These are phyloP conservation scores for Callipepla californica DNA, from an alignment of 2,113 vertebrate genomes.

Conservation along the genomic window DNA sequence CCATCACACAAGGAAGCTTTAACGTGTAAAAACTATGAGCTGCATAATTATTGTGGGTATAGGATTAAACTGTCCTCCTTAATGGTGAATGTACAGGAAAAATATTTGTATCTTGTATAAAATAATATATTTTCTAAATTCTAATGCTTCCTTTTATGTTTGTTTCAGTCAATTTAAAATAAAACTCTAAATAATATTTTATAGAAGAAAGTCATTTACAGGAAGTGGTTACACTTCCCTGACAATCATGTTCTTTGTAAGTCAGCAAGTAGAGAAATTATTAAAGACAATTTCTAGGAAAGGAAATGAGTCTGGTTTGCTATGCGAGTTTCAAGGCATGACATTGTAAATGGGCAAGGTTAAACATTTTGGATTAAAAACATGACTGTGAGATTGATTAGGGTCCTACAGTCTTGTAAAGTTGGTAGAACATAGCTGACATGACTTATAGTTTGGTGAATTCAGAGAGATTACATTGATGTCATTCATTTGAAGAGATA, in stretches of 20 bases:
- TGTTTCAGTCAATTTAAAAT: conserved; percentile 28
- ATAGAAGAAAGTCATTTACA: conserved; percentile 51
- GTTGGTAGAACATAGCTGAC: conserved; percentile 75
- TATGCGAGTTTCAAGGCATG: conserved; percentile 63
- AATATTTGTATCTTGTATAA: not conserved
- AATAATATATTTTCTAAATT: not conserved
- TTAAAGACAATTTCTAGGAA: conserved; percentile 74
- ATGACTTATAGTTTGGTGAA: conserved; percentile 78
- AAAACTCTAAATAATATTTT: conserved; percentile 39
- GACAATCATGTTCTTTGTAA: conserved; percentile 70
- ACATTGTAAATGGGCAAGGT: conserved; percentile 79
- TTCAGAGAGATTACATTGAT: conserved; percentile 73
- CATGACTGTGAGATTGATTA: conserved; percentile 79
- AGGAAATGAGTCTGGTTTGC: conserved; percentile 72
- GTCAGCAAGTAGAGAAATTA: conserved; percentile 76
- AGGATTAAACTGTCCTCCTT: conserved; percentile 40
- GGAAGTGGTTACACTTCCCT: conserved; percentile 46
- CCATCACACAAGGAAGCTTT: not conserved
- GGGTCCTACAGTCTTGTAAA: conserved; percentile 76
- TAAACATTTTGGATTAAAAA: conserved; percentile 83
- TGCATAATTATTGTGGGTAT: not conserved
- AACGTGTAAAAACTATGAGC: not conserved
- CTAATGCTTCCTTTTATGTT: conserved; percentile 29
- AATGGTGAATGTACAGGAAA: conserved; percentile 10
- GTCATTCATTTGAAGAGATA: conserved; percentile 76